A percentile compares a stretch with the other conserved stretches of the same genome.
Conservation (phyloP, 2,113 vertebrate genomes). For the Poecile atricapillus region DNA sequence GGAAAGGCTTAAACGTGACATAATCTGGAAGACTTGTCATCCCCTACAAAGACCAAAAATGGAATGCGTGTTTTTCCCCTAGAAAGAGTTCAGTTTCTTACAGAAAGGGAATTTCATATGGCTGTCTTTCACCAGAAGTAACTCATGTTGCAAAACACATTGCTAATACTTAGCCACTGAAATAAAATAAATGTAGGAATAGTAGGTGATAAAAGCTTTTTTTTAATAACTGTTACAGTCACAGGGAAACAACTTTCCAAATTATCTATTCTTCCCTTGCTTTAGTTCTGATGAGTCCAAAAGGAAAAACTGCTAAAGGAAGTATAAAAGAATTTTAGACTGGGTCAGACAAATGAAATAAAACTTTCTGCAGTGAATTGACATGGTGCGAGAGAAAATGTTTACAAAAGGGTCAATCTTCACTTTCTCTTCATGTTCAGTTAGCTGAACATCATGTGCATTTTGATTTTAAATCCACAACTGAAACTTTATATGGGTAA, state of each 20-base stretch:
- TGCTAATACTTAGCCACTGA: not conserved
- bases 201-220: not conserved
- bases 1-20: constrained; percentile 92
- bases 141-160: not conserved
- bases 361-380: not conserved
- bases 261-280: not conserved
- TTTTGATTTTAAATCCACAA: not conserved
- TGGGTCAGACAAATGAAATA: not conserved
- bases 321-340: not conserved
- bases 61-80: not conserved
- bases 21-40: constrained; percentile 93
- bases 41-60: constrained; percentile 74
- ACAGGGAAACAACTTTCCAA: not conserved
- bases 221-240: not conserved
- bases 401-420: not conserved
- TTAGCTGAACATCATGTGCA: not conserved
- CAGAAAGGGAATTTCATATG: not conserved
- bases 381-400: not conserved
- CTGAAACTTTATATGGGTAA: not conserved
- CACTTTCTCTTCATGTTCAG: not conserved
- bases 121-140: not conserved
- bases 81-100: not conserved
- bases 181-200: not conserved
- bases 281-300: not conserved
- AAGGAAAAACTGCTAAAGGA: not conserved